phyloP scores from a whole-genome alignment of 92 coral and sea anemone species.

The Palythoa grandiflora region DNA sequence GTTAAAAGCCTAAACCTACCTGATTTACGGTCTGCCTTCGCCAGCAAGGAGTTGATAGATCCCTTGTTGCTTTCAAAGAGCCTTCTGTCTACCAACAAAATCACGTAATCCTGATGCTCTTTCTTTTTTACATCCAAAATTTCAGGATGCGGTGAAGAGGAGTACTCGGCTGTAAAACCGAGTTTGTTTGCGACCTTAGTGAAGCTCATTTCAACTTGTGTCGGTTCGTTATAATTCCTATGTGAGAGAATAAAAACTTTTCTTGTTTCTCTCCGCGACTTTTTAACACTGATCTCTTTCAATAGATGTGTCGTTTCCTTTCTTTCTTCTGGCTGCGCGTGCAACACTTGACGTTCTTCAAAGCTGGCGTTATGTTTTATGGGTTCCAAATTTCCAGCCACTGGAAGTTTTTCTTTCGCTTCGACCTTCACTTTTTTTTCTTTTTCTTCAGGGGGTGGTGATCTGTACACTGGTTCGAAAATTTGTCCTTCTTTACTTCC shows the following conservation, averaged over 20 bases:
- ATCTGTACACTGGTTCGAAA: neutral
- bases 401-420: too few relatives aligned
- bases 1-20: neutral
- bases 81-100: neutral
- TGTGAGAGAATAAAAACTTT: too few relatives aligned
- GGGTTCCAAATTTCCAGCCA: too few relatives aligned
- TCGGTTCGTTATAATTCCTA: neutral
- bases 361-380: too few relatives aligned
- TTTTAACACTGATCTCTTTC: too few relatives aligned
- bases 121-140: neutral
- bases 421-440: too few relatives aligned
- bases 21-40: neutral
- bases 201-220: neutral
- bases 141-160: neutral
- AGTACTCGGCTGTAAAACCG: neutral
- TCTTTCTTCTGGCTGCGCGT: too few relatives aligned
- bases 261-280: too few relatives aligned
- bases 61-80: constrained; percentile 8
- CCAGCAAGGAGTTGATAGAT: neutral
- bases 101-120: neutral
- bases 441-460: neutral
- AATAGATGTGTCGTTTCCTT: neutral
- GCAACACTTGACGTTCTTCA: too few relatives aligned
- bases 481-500: neutral
- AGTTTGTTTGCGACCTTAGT: neutral